Base-by-base conservation (phyloP, 30 jellyfish, hydroid and myxozoan genomes). In the Clytia hemisphaerica region DNA sequence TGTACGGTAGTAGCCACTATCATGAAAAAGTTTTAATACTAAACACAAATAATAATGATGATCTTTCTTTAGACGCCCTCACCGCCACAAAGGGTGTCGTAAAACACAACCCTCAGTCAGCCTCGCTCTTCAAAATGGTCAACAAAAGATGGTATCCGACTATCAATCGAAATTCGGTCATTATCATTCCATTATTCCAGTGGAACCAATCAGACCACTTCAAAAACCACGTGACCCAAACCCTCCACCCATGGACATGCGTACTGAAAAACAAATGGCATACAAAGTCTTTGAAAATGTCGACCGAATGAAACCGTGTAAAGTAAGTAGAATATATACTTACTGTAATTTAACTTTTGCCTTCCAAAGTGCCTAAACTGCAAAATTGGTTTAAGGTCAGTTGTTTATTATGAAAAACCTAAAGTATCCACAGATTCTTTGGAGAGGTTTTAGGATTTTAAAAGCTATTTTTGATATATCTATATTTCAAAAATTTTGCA, bases 161-260 rank as follows among this genome's bases (percentile, higher is more conserved):
- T 83, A 83, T 53, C 81, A 73, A 67, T 42, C 19, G 24, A 29
- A 75, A 4, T 83, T 21, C 36, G 58, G 53, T 44, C 28, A 45
- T 37, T 50, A 67, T 10, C 77, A 36, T n/a, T 36, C 33, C 14
- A 18, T 33, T 12, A 25, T 54, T 1, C 75, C 82, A 27, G 38
- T 65, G 18, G 27, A 62, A 24, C 24, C 88, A 37, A 18, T 75
- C 45, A 67, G 45, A 61, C 95, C 95, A 0, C 40, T 60, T 47
- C 73, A 76, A 21, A 45, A 73, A 38, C 53, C 61, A 6, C 16
- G 82, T 30, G 79, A 84, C 40, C 95, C 95, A 14, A 45, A 71
- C 6, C 95, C 95, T 0, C 95, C 95, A n/a, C 61, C 80, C 6
- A 84, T 84, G 95, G 95, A 84, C 61, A 76, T 84, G 68, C 54